phyloP scores from a whole-genome alignment of 2,113 vertebrate species.

The Oxyura jamaicensis region DNA sequence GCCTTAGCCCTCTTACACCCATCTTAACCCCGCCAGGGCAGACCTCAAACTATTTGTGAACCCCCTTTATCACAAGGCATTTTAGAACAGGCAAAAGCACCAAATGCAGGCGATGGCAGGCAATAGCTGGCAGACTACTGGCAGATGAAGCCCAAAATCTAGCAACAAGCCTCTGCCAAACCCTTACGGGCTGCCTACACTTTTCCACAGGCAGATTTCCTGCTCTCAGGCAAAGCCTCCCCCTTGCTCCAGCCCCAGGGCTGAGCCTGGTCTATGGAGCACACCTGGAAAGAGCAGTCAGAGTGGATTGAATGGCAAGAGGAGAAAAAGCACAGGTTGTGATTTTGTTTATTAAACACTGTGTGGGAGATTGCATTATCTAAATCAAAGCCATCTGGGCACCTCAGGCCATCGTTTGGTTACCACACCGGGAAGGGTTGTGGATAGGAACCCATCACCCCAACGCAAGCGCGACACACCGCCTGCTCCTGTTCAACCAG shows the following conservation, averaged over 20 bases:
- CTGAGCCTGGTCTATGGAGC: neutral
- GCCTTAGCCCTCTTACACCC: neutral
- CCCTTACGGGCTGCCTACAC: neutral
- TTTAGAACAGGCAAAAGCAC: neutral
- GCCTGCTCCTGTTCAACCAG: conserved; percentile 15
- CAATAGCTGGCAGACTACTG: neutral
- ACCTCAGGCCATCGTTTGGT: conserved; percentile 7
- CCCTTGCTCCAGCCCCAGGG: neutral
- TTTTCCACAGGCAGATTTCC: neutral
- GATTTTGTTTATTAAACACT: neutral
- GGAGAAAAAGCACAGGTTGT: neutral
- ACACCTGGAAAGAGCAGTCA: neutral
- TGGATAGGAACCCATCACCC: neutral
- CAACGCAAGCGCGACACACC: rapidly evolving
- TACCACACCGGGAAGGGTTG: neutral
- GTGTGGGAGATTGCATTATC: neutral
- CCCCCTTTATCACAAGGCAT: neutral
- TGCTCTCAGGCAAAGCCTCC: neutral
- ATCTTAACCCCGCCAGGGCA: neutral
- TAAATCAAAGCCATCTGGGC: neutral
- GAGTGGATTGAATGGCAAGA: neutral
- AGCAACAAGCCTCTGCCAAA: neutral
- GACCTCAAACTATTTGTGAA: neutral
- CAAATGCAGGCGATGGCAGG: neutral
- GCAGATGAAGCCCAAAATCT: neutral